Conservation (phyloP, 2,797 vertebrate genomes). For the Poliocrania exsul region DNA sequence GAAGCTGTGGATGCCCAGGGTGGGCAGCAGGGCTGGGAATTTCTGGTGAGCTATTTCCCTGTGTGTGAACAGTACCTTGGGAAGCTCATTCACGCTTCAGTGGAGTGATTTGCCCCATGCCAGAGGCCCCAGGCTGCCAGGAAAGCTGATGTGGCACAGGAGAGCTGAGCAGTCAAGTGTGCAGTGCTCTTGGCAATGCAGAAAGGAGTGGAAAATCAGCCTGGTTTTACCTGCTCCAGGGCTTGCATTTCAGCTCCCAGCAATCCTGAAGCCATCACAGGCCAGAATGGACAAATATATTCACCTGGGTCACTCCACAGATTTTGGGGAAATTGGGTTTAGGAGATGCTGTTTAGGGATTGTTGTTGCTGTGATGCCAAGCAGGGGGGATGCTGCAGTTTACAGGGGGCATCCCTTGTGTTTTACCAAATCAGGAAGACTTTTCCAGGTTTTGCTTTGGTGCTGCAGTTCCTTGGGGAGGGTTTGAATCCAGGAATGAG, state of each 20-base stretch:
- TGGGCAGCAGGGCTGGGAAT: neutral
- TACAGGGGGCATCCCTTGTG: fast-evolving
- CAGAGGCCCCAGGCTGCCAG: fast-evolving
- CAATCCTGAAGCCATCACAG: neutral
- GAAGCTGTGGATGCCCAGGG: too few relatives aligned
- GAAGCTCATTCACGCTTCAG: neutral
- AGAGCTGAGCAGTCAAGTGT: fast-evolving
- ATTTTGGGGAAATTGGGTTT: neutral
- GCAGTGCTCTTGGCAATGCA: fast-evolving
- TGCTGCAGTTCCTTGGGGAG: neutral
- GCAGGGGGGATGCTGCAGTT: fast-evolving
- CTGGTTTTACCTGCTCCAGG: fast-evolving
- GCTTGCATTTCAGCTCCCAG: neutral
- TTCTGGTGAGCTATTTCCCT: neutral
- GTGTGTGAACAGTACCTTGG: fast-evolving
- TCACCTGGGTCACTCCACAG: fast-evolving
- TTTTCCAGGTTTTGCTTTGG: neutral
- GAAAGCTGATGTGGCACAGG: neutral
- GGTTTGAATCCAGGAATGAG: fast-evolving
- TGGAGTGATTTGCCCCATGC: fast-evolving
- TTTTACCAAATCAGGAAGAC: neutral
- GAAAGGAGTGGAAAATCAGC: neutral
- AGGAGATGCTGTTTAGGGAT: neutral
- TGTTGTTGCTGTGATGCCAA: fast-evolving
- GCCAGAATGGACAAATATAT: neutral